Base-by-base conservation (phyloP, 1,140 invertebrate genomes). In the Aphelenchoides avenae region DNA sequence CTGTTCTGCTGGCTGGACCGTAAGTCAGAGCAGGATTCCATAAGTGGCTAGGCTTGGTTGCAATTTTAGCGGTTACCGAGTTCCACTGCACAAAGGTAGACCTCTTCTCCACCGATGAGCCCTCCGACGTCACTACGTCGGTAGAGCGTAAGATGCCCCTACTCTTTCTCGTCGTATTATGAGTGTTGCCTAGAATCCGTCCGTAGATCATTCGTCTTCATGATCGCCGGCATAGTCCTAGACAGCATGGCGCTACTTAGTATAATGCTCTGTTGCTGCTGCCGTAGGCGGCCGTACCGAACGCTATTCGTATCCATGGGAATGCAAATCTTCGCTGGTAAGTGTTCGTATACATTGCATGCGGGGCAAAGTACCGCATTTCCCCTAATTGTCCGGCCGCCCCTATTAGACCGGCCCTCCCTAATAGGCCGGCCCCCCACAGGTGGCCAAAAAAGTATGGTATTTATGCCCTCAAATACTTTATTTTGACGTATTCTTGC, bases 1-100 rank as follows among this genome's bases (percentile, higher is more conserved):
- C 18, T 34, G 4, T 75, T 77, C 34, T 75, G 73, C 57, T 75
- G 71, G 71, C 41, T 69, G 3, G 73, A 75, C 57, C 73, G 72
- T 74, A 52, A 46, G 67, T 68, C 7, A 30, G 39, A 6, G n/a
- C 24, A n/a, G 13, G 33, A 31, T 22, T 52, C 53, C 34, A 42
- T 2, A 61, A 57, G 29, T 40, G n/a, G 13, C 29, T 57, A 26
- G 15, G 22, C 15, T 39, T 54, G 40, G 20, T 2, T 13, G 15
- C 50, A 0, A 11, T 39, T 71, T 54, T 37, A 74, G 72, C 73
- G 1, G 30, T 70, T 22, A 75, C 74, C 18, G 52, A 50, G 9
- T 73, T 62, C n/a, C 66, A 73, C 33, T 75, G 73, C 41, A 50
- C 61, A 20, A 34, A 62, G 20, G 51, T 76, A 7, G 57, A 71